Base-by-base conservation (phyloP, 1,140 invertebrate species). In the Microplitis mediator region DNA sequence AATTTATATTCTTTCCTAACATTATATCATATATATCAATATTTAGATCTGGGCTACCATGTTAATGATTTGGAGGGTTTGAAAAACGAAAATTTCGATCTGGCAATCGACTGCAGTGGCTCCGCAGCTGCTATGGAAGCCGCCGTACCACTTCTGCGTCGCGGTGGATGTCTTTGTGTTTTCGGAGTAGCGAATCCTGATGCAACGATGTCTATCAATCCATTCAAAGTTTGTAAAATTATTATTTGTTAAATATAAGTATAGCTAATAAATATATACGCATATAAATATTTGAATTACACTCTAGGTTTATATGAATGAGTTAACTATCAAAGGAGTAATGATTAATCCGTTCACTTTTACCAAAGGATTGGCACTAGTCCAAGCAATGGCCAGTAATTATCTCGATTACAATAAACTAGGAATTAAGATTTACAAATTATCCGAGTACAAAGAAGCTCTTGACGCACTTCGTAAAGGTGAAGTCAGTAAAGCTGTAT, bases 101-200 rank as follows among this genome's bases (percentile, higher is more conserved):
- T 93, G 3, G 89, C 90, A 6, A 84, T 93, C 2, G 92, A 93
- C 75, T 93, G 92, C 73, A 93, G 91, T 80, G 92, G 92, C 34
- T 88, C 82, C 63, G 88, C 85, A 6, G 84, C 88, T 36, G 90
- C 90, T 0, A 89, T 91, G 52, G 89, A 91, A 77, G 80, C 85
- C 8, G 88, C 85, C 1, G 69, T 91, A 6, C 75, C 82, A 13
- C 74, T 88, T 4, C 73, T 91, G 23, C 78, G 83, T 13, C 76
- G 74, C 1, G 88, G 89, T 13, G 90, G 90, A 63, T 88, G 86
- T 69, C 80, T 91, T 11, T 89, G 89, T 54, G 80, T 90, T 61
- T 91, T 91, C 77, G 90, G 90, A 1, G 88, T 90, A 1, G 86
- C 89, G 31, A 77, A 77, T 77, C 89, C 89, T 1, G 77, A 85